Base-by-base conservation (phyloP, 2,888 invertebrate genomes). In the Eupithecia pulchellata region DNA sequence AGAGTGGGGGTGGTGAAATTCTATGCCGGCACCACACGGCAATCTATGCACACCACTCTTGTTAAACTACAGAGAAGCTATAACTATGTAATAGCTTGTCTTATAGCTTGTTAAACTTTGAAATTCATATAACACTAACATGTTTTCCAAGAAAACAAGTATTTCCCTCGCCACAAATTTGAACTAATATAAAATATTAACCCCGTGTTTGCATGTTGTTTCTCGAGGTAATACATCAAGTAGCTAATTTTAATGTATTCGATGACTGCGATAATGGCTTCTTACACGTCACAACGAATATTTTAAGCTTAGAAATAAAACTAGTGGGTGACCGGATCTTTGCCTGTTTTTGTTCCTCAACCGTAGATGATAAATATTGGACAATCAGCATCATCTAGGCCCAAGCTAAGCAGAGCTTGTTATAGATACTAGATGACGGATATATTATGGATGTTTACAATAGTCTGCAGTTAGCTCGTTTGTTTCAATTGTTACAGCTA, bases 181-280 rank as follows among this genome's bases (percentile, higher is more conserved):
- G 2, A n/a, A 14, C 6, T 34, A 61, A 34, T 25, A 36, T 34
- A 34, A 61, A 63, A 30, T 25, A 64, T 64, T 64, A 32, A 14
- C 30, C 36, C 20, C 29, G 17, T 39, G 42, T 63, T 34, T 39
- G 68, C 63, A 63, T 68, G 63, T 68, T 30, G 30, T 61, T 47
- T 14, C 58, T 32, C 42, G 27, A 27, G 39, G 39, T 17, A 63
- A 68, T 68, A 68, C 68, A 55, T 68, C 68, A 64, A 57, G 57
- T 42, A 4, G 64, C 68, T 68, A 68, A 68, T 68, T 68, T 63
- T 64, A 68, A 39, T 64, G 62, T 29, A 57, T 39, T 42, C 47
- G 60, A 66, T 60, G 55, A 68, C 36, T 30, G 42, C 29, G 68
- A 57, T 68, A 64, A 63, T 52, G 42, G 30, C 13, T 42, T 62